phyloP scores from a whole-genome alignment of 2,797 vertebrate species.

The Alcedo atthis region DNA sequence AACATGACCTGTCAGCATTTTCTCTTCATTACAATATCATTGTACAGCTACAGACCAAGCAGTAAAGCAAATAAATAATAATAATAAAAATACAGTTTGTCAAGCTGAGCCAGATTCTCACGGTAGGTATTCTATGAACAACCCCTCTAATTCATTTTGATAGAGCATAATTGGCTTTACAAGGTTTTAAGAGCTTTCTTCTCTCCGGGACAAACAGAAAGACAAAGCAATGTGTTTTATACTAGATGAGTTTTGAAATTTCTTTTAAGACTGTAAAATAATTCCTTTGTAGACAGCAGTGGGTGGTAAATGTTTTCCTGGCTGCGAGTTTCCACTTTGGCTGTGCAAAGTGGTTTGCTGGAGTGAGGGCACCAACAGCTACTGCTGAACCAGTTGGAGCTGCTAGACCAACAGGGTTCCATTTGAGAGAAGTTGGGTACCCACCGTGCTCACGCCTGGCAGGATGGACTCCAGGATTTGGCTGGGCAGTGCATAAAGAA shows the following conservation, averaged over 20 bases:
- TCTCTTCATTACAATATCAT: slow-evolving; percentile 51
- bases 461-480: neutral
- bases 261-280: neutral
- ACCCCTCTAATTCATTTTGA: slow-evolving; percentile 61
- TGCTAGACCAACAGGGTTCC: neutral
- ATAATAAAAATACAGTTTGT: slow-evolving; percentile 52
- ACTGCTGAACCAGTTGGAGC: fast-evolving
- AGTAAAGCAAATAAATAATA: slow-evolving; percentile 64
- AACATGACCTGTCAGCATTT: slow-evolving; percentile 73
- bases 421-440: neutral
- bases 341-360: neutral
- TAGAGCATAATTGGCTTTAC: slow-evolving; percentile 59
- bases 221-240: neutral
- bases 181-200: slow-evolving; percentile 34
- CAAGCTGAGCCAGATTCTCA: slow-evolving; percentile 65
- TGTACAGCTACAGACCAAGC: slow-evolving; percentile 55
- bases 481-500: neutral
- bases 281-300: neutral
- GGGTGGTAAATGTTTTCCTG: neutral
- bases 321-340: neutral
- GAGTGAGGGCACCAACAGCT: neutral
- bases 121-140: slow-evolving; percentile 56
- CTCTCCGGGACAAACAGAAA: slow-evolving; percentile 34
- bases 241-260: neutral
- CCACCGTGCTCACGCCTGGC: fast-evolving